Base-by-base conservation (phyloP, 1,140 invertebrate genomes). In the Drosophila persimilis region DNA sequence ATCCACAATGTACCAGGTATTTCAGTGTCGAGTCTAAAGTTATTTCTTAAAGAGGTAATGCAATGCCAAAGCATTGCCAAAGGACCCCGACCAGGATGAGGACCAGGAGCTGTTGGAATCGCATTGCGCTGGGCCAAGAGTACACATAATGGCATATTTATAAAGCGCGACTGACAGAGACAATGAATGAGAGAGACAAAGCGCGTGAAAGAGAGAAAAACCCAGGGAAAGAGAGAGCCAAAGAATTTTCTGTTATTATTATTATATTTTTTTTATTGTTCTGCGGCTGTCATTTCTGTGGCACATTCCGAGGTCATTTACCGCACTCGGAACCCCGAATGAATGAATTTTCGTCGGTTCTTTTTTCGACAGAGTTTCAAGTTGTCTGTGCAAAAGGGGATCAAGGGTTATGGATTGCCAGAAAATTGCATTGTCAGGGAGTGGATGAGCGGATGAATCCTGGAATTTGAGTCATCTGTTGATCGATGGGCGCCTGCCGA, bases 81-180 rank as follows among this genome's bases (percentile, higher is more conserved):
- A 55, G 60, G n/a, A 26, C 24, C 24, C 26, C 29, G 1, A 29
- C 57, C 57, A 56, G 53, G 56, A 69, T 65, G 62, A 39, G 35
- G 4, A 11, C 35, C 3, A 11, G 35, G 9, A 39, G 35, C 35
- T 13, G 11, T 13, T 39, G 35, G 35, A 39, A 85, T 75, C 77
- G 81, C 81, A 78, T 60, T 75, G 81, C 77, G 66, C 77, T 67
- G 64, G 71, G 61, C 74, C 73, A 72, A 67, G 69, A 66, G 77
- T 77, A 86, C 73, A 81, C 74, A 81, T 86, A 86, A 86, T 86
- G 77, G 81, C 73, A 85, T 81, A 86, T 86, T 86, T 86, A 81
- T 86, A 86, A 72, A 58, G 81, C 80, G 11, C 35, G 11, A 57
- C 59, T 43, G 72, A 48, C 52, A 70, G 73, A 52, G 50, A 76